A percentile compares a stretch with the other conserved stretches of the same genome.
These are phyloP conservation scores for Chymomyza fuscimana DNA, from an alignment of 2,888 invertebrate genomes.

Conservation along the genomic window DNA sequence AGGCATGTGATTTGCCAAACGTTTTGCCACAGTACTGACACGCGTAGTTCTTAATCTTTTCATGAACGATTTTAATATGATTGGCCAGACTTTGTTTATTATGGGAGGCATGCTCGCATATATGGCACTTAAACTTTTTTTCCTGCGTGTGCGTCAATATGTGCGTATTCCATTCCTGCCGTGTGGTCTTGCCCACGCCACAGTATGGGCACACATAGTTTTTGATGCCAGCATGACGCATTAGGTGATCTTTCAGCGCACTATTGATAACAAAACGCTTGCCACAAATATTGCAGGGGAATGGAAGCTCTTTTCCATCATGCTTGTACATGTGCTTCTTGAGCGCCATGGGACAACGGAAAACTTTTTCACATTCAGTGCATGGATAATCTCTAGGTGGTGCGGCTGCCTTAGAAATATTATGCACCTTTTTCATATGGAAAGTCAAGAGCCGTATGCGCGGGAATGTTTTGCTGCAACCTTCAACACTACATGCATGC, in stretches of 20 bases:
- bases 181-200: constrained; percentile 77
- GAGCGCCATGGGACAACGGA: constrained; percentile 76
- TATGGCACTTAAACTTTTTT: constrained; percentile 76
- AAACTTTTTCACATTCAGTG: constrained; percentile 76
- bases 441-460: constrained; percentile 74
- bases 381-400: constrained; percentile 75
- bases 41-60: constrained; percentile 76
- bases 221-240: constrained; percentile 78
- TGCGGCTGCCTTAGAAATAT: constrained; percentile 66
- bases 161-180: constrained; percentile 77
- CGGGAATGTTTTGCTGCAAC: constrained; percentile 74
- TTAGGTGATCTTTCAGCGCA: constrained; percentile 76
- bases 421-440: constrained; percentile 74
- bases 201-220: constrained; percentile 78
- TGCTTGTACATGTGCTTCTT: constrained; percentile 78
- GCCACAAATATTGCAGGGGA: constrained; percentile 76
- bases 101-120: constrained; percentile 76
- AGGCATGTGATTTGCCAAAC: constrained; percentile 75
- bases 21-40: constrained; percentile 77
- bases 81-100: constrained; percentile 75
- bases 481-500: constrained; percentile 71
- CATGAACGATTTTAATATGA: constrained; percentile 75
- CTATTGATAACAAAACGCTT: constrained; percentile 77
- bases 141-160: constrained; percentile 77
- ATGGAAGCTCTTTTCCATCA: constrained; percentile 76